Base-by-base conservation (phyloP, 92 coral and sea anemone genomes). In the Micromussa lordhowensis region DNA sequence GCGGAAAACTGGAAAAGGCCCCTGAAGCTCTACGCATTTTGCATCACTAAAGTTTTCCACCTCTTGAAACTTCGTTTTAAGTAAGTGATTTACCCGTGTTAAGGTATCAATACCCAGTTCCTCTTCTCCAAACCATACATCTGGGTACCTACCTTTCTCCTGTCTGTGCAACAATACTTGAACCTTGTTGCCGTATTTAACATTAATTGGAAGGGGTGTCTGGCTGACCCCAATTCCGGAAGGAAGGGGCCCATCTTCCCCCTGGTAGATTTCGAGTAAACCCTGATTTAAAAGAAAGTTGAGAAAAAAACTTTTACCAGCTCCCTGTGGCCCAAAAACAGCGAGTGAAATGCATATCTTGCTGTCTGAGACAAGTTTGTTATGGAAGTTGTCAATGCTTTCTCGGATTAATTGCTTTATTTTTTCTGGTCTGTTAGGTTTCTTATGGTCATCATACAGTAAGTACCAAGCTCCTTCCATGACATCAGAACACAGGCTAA, bases 241-340 rank as follows among this genome's bases (percentile, higher is more conserved):
- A 35, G 94, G 94, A 31, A 91, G 87, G 69, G 90, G 94, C 31
- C 66, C 89, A n/a, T 55, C 36, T 58, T 15, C 30, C 3, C 16
- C 36, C n/a, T 15, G 3, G 55, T 77, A 29, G 24, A 71, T 53
- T 24, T 19, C 75, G 12, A 61, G 11, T 75, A 88, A 49, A 22
- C 80, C 79, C 82, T 58, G 76, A 17, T 81, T 88, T 55, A 92
- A 38, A n/a, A 92, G 79, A 64, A 61, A 83, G 40, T 92, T 92
- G 29, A 92, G 88, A 12, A 92, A 30, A 59, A 76, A 89, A 68
- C 94, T 92, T 58, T 92, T 92, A 63, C 94, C 94, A n/a, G 53
- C 79, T 18, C 94, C 94, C 24, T 73, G 90, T 15, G 82, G 82
- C 70, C 94, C 94, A 75, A 92, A 92, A 17, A 75, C 88, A 70